A percentile compares a stretch with the other conserved stretches of the same genome.
These are phyloP conservation scores for Myiozetetes cayanensis DNA, from an alignment of 2,113 vertebrate genomes.

Conservation along the genomic window DNA sequence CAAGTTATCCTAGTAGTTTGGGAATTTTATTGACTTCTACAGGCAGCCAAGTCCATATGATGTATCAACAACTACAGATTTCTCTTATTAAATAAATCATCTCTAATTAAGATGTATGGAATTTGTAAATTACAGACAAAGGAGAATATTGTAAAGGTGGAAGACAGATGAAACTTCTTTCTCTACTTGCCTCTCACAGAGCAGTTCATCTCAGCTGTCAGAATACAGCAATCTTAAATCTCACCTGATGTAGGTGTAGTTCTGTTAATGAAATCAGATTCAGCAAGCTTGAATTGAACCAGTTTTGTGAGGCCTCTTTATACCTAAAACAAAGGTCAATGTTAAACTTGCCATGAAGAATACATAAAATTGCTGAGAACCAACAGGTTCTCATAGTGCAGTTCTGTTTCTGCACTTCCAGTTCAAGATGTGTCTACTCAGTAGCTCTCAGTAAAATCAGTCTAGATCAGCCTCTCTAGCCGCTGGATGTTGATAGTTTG, in stretches of 20 bases:
- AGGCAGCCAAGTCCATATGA: background rate
- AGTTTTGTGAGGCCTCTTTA: background rate
- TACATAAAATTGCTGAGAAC: background rate
- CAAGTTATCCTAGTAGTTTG: background rate
- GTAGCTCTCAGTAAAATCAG: background rate
- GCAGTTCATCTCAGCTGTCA: background rate
- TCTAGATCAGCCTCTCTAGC: background rate
- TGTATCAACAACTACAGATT: background rate
- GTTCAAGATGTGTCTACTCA: background rate
- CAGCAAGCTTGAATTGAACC: background rate
- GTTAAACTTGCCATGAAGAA: rapidly evolving
- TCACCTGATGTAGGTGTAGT: background rate
- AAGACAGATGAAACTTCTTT: background rate
- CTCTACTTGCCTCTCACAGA: background rate
- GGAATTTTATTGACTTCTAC: background rate
- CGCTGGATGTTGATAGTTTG: background rate
- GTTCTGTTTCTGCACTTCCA: background rate
- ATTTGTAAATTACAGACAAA: background rate
- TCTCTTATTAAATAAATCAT: background rate
- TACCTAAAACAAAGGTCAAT: background rate
- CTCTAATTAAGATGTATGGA: background rate
- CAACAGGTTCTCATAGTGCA: background rate
- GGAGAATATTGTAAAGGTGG: background rate
- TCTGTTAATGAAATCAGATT: background rate
- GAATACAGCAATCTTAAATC: background rate